Percentiles rank a stretch among this genome's conserved stretches.
Evolutionary conservation across 2,113 vertebrate genomes (phyloP).

Genomic region (Eulacestoma nigropectus): DNA sequence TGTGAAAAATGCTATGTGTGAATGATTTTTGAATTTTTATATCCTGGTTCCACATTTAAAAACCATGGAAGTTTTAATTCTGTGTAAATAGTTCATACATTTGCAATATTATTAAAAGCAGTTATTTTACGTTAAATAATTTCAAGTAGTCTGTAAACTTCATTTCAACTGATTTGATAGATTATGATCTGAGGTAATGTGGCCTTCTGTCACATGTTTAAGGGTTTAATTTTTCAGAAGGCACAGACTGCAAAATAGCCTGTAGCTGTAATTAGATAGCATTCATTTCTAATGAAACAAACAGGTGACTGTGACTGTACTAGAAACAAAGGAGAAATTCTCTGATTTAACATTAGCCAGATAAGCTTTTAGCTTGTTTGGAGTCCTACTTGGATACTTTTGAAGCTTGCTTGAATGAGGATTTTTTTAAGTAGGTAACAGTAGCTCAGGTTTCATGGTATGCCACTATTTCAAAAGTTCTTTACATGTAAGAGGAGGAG

Average conservation of each 20-base stretch:
- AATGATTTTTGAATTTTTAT: not conserved
- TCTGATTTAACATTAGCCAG: not conserved
- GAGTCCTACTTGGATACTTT: not conserved
- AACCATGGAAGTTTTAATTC: not conserved
- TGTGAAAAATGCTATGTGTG: not conserved
- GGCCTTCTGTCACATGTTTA: not conserved
- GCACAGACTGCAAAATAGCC: not conserved
- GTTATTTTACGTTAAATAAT: not conserved
- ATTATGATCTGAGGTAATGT: not conserved
- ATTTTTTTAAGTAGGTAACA: not conserved
- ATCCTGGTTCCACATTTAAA: not conserved
- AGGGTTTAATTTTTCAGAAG: not conserved
- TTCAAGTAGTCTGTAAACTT: not conserved
- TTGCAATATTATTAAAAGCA: not conserved
- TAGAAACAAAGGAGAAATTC: not conserved
- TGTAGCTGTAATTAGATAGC: not conserved
- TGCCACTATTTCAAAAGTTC: not conserved
- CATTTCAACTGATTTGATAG: not conserved
- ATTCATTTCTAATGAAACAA: not conserved
- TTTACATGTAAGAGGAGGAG: not conserved
- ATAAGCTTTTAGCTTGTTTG: not conserved
- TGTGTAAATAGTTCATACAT: not conserved
- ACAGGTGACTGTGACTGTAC: not conserved
- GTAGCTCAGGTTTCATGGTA: not conserved
- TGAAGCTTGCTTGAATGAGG: not conserved